phyloP scores from a whole-genome alignment of 2,113 vertebrate genomes.

The Parus major region DNA sequence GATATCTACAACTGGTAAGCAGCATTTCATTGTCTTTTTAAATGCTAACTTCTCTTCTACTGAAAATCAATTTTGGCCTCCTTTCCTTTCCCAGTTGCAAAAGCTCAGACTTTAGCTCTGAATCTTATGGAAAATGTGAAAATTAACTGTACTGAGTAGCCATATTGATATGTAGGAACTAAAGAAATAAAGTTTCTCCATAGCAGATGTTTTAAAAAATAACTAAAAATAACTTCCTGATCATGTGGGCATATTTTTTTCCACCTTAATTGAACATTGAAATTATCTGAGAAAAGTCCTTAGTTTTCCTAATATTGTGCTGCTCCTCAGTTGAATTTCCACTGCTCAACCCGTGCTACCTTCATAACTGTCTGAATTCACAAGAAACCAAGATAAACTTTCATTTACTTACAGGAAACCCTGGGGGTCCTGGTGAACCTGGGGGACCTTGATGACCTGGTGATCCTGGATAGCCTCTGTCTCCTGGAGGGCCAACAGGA shows the following conservation, averaged over 20 bases:
- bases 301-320: not conserved
- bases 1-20: not conserved
- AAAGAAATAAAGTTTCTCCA: not conserved
- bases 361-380: not conserved
- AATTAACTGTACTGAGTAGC: not conserved
- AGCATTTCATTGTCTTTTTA: not conserved
- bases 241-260: not conserved
- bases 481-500: conserved; percentile 78
- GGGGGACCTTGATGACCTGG: conserved; percentile 82
- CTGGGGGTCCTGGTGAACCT: conserved; percentile 74
- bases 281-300: not conserved
- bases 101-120: not conserved
- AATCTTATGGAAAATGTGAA: not conserved
- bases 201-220: not conserved
- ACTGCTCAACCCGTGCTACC: not conserved
- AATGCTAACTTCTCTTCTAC: not conserved
- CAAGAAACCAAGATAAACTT: not conserved
- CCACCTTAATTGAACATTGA: not conserved
- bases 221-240: not conserved
- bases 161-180: not conserved
- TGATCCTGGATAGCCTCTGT: conserved; percentile 81
- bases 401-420: conserved; percentile 74
- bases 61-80: not conserved
- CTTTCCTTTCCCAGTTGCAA: not conserved
- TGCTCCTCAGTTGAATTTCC: not conserved